Evolutionary conservation across 1,140 invertebrate species (phyloP).

Genomic region (Bombyx mandarina): DNA sequence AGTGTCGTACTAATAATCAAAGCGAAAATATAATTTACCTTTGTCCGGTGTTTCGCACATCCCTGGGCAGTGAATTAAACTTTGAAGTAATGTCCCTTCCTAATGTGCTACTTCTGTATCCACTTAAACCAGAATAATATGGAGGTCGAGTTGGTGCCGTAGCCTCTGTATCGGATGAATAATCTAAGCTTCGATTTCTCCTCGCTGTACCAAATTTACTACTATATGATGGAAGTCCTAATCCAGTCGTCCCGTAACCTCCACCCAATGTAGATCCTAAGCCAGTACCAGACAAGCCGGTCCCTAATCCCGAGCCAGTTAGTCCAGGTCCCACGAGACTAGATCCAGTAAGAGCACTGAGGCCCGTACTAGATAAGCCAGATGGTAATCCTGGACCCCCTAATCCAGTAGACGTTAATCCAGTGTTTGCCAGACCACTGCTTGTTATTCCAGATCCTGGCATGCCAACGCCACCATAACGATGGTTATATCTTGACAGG

Average conservation of each 20-base stretch:
- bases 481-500: conserved; percentile 55
- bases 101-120: conserved; percentile 64
- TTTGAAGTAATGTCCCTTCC: conserved; percentile 73
- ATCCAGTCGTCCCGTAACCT: conserved; percentile 72
- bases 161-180: conserved; percentile 95
- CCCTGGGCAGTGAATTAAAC: conserved; percentile 82
- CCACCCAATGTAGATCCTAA: conserved; percentile 48
- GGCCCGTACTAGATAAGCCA: conserved; percentile 48
- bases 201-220: conserved; percentile 70
- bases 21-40: conserved; percentile 32
- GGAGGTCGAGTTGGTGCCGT: conserved; percentile 82
- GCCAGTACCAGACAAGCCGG: conserved; percentile 44
- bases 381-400: conserved; percentile 44
- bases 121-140: conserved; percentile 77
- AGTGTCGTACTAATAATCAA: not conserved
- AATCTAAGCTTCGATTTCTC: conserved; percentile 85
- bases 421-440: conserved; percentile 39
- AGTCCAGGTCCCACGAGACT: conserved; percentile 54
- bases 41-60: conserved; percentile 74
- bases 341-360: conserved; percentile 53
- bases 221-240: conserved; percentile 52
- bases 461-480: conserved; percentile 60
- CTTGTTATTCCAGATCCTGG: conserved; percentile 41
- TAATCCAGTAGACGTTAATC: conserved; percentile 33
- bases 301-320: conserved; percentile 45